Base-by-base conservation (phyloP, 1,140 invertebrate genomes). In the Saccostrea echinata region DNA sequence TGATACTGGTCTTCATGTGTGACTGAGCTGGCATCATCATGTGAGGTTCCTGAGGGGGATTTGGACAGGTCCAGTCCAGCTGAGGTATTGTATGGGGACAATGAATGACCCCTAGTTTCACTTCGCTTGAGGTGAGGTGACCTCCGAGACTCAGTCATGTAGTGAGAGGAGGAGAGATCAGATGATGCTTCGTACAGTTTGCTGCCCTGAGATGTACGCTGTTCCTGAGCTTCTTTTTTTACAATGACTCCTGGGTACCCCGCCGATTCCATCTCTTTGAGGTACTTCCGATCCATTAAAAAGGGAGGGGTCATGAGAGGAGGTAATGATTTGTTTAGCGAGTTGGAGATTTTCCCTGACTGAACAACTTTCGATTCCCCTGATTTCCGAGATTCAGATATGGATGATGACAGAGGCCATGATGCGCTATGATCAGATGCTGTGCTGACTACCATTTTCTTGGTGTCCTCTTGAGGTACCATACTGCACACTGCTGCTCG, bases 401-500 rank as follows among this genome's bases (percentile, higher is more conserved):
- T 24, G 21, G 81, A 51, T 53, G 71, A 30, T 80, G 71, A 80
- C 71, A 43, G 16, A 30, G 35, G 81, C 52, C 81, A 51, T 52
- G 35, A 53, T 12, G 35, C 24, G 13, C 24, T 11, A n/a, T 53
- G 43, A 57, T 55, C 55, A 9, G 27, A 35, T 71, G 89, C 35
- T 18, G 27, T 53, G 55, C 52, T n/a, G 68, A 16, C 24, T 84
- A 52, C 68, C 71, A 86, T 89, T 89, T 89, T 91, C 55, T 91
- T 90, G 24, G 89, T 86, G 61, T 91, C 64, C 43, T 85, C 84
- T 71, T 85, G 71, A 30, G 83, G 51, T 84, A 61, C 91, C 71
- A 92, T 90, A 35, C 92, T 92, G 43, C 92, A 91, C 1, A 91
- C 92, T 6, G 92, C 91, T 33, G 93, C 93, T 24, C 93, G 71